Conservation (phyloP, 1,140 invertebrate genomes). For the Macrocentrus cingulum region DNA sequence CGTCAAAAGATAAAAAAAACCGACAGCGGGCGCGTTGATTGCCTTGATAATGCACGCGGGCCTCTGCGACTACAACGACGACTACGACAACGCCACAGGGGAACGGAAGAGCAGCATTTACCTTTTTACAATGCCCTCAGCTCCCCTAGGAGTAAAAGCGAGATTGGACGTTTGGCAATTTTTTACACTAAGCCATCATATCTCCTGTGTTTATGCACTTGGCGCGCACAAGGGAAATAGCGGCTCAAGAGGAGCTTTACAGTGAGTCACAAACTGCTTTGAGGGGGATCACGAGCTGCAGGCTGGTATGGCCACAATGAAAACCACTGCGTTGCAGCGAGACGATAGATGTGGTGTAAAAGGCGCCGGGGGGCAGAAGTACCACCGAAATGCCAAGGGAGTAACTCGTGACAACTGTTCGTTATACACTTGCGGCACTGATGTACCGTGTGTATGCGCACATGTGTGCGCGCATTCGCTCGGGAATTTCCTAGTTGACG, state of each 20-base stretch:
- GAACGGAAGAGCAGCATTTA: not conserved
- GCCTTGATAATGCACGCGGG: too few species aligned
- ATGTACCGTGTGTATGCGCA: slow-evolving; percentile 35
- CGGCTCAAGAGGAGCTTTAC: slow-evolving; percentile 18
- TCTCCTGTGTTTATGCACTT: slow-evolving; percentile 16
- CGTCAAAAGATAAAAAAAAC: too few species aligned
- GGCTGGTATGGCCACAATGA: not conserved
- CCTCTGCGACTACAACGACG: not conserved
- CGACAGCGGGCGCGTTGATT: too few species aligned
- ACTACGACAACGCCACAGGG: too few species aligned
- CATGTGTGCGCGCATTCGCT: slow-evolving; percentile 53
- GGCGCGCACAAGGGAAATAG: not conserved
- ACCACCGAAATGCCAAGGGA: slow-evolving; percentile 25
- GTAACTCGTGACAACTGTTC: slow-evolving; percentile 23
- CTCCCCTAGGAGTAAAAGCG: too few species aligned
- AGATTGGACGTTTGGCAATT: not conserved
- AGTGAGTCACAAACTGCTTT: slow-evolving; percentile 36
- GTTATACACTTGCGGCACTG: slow-evolving; percentile 31
- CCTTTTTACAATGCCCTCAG: not conserved
- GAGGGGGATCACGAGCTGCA: not conserved
- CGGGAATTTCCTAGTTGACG: slow-evolving; percentile 45
- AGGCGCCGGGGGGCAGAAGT: slow-evolving; percentile 1
- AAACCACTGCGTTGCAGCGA: not conserved
- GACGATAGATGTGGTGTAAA: not conserved
- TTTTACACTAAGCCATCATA: not conserved